These are phyloP conservation scores for Tychaedon coryphoeus DNA, from an alignment of 2,113 vertebrate species.

Conservation along the genomic window DNA sequence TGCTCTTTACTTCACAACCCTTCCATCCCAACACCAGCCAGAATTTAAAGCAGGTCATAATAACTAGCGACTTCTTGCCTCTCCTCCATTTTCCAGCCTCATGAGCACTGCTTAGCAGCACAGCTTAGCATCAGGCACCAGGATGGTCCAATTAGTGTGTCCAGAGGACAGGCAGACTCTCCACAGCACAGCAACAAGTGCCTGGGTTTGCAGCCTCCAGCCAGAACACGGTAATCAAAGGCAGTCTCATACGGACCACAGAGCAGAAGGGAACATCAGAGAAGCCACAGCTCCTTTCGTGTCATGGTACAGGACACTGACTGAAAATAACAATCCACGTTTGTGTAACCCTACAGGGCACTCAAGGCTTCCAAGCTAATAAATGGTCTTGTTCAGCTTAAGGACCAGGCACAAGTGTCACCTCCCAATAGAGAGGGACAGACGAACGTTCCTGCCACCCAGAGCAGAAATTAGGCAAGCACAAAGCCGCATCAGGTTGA, in stretches of 20 bases:
- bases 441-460: background rate
- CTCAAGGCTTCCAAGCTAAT: background rate
- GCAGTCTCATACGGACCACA: background rate
- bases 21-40: background rate
- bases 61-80: background rate
- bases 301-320: background rate
- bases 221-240: accelerated
- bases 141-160: background rate
- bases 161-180: background rate
- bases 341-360: background rate
- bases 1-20: background rate
- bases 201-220: background rate
- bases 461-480: background rate
- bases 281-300: background rate
- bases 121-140: background rate
- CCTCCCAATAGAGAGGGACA: background rate
- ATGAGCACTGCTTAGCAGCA: background rate
- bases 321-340: background rate
- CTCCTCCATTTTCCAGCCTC: background rate
- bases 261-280: background rate
- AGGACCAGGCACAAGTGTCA: background rate
- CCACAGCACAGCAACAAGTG: background rate
- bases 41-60: background rate
- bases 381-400: background rate
- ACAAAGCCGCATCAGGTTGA: background rate